These are phyloP conservation scores for Parotocinclus haroldoi DNA, from an alignment of 2,797 vertebrate species.

Conservation along the genomic window DNA sequence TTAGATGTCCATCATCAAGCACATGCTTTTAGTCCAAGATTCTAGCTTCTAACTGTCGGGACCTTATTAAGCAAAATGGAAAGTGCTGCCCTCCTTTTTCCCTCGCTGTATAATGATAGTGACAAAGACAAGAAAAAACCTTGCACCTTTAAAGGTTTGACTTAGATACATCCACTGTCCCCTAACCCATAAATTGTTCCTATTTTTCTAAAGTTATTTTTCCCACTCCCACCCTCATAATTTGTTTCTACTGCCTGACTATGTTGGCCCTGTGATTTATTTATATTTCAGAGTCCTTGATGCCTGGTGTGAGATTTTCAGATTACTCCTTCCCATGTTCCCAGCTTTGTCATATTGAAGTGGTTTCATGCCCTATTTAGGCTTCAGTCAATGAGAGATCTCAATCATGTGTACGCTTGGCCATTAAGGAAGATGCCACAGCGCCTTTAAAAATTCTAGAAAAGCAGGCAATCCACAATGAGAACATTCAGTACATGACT, in stretches of 20 bases:
- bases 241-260: slow-evolving; percentile 8
- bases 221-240: not conserved
- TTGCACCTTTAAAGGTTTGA: slow-evolving; percentile 11
- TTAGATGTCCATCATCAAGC: not conserved
- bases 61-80: not conserved
- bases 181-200: slow-evolving; percentile 1
- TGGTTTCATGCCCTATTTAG: slow-evolving; percentile 46
- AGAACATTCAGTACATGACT: not conserved
- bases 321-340: slow-evolving; percentile 45
- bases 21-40: not conserved
- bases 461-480: slow-evolving; percentile 21
- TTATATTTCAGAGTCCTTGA: slow-evolving; percentile 40
- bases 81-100: not conserved
- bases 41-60: too few relatives aligned
- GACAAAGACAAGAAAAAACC: slow-evolving; percentile 31
- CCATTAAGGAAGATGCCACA: slow-evolving; percentile 19
- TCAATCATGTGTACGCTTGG: slow-evolving; percentile 33
- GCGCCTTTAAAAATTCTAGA: slow-evolving; percentile 3
- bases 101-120: slow-evolving; percentile 1
- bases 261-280: slow-evolving; percentile 40
- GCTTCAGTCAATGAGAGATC: slow-evolving; percentile 22
- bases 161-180: slow-evolving; percentile 18
- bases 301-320: slow-evolving; percentile 36
- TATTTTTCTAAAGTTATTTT: slow-evolving; percentile 26
- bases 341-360: slow-evolving; percentile 53